Evolutionary conservation across 1,140 invertebrate genomes (phyloP).

Genomic region (Copidosoma floridanum): DNA sequence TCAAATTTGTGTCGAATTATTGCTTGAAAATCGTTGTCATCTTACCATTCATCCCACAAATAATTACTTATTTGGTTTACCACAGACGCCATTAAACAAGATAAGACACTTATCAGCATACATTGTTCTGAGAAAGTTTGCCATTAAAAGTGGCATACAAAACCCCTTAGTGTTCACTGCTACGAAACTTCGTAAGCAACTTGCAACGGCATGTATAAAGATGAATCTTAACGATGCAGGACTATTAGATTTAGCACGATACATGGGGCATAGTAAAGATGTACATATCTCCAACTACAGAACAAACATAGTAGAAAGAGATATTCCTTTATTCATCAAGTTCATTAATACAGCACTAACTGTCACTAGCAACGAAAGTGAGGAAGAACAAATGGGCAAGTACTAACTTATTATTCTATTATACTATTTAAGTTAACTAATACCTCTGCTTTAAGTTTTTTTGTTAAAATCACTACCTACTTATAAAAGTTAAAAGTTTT

Average conservation of each 20-base stretch:
- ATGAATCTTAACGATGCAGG: conserved; percentile 7
- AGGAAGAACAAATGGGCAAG: too few relatives aligned
- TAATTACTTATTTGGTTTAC: conserved; percentile 12
- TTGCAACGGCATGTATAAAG: conserved; percentile 10
- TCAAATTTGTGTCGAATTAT: not conserved
- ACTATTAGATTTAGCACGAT: not conserved
- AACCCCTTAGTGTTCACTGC: conserved; percentile 1
- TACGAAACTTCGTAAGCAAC: conserved; percentile 16
- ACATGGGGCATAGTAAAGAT: conserved; percentile 17
- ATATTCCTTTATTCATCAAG: conserved; percentile 1
- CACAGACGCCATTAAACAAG: not conserved
- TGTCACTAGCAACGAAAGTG: too few relatives aligned
- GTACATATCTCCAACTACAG: conserved; percentile 16
- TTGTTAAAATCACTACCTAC: too few relatives aligned
- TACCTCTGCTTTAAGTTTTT: too few relatives aligned
- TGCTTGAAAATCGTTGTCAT: not conserved
- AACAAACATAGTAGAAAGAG: conserved; percentile 1
- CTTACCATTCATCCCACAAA: not conserved
- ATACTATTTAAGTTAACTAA: too few relatives aligned
- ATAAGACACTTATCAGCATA: not conserved
- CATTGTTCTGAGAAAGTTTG: conserved; percentile 7
- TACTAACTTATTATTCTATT: too few relatives aligned
- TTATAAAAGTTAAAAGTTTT: too few relatives aligned
- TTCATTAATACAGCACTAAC: not conserved
- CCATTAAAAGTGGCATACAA: conserved; percentile 4